These are phyloP conservation scores for Halcyon leucocephala DNA, from an alignment of 2,797 vertebrate genomes.

Conservation along the genomic window DNA sequence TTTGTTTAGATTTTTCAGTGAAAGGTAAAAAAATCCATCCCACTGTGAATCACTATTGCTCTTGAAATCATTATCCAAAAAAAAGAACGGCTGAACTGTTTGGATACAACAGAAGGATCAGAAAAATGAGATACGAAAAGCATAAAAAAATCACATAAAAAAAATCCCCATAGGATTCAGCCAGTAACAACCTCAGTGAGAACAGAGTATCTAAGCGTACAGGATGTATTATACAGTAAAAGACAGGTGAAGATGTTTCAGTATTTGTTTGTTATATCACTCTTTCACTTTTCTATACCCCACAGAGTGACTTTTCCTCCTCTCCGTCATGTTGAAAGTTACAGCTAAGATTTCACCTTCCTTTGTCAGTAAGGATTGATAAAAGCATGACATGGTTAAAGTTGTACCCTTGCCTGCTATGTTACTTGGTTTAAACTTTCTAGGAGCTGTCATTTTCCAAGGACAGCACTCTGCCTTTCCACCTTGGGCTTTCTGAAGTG, in stretches of 20 bases:
- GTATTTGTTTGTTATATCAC: background rate
- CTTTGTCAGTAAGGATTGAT: background rate
- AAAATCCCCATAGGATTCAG: background rate
- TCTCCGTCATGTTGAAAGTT: background rate
- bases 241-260: background rate
- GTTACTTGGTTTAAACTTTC: background rate
- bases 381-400: background rate
- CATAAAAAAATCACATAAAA: background rate
- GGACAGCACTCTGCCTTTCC: background rate
- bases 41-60: background rate
- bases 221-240: background rate
- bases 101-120: background rate
- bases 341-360: background rate
- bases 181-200: background rate
- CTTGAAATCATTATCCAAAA: slow-evolving; percentile 17
- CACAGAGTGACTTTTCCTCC: background rate
- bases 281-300: background rate
- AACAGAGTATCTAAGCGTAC: background rate
- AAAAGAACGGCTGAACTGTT: background rate
- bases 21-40: background rate
- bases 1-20: slow-evolving; percentile 18
- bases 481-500: background rate
- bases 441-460: background rate
- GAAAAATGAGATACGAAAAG: background rate
- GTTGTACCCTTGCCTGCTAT: background rate